phyloP scores from a whole-genome alignment of 2,888 invertebrate genomes.

The Phalangium opilio region DNA sequence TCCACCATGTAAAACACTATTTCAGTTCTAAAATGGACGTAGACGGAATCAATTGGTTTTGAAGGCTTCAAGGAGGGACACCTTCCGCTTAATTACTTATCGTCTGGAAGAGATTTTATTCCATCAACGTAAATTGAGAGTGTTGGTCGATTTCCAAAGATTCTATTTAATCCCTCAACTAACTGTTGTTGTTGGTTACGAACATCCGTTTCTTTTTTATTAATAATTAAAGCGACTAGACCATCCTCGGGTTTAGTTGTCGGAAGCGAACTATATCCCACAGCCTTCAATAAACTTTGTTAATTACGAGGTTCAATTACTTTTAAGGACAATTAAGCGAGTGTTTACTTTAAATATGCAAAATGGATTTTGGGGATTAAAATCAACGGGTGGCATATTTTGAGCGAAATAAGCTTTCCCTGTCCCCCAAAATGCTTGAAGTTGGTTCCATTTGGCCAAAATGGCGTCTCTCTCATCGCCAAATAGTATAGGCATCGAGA shows the following conservation, averaged over 20 bases:
- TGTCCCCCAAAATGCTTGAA: constrained; percentile 76
- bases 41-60: background rate
- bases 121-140: constrained; percentile 59
- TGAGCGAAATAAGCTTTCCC: constrained; percentile 62
- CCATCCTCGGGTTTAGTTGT: constrained; percentile 80
- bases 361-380: constrained; percentile 74
- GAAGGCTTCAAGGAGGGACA: too few species aligned
- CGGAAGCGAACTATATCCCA: constrained; percentile 79
- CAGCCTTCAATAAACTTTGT: constrained; percentile 39
- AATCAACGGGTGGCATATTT: constrained; percentile 59
- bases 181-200: constrained; percentile 54
- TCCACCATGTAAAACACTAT: constrained; percentile 57
- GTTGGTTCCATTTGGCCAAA: constrained; percentile 83
- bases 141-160: constrained; percentile 72
- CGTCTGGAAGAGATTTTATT: constrained; percentile 59
- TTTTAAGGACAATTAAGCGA: too few species aligned
- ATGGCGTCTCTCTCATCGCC: constrained; percentile 87
- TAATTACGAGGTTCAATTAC: too few species aligned
- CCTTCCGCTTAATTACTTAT: constrained; percentile 41
- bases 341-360: constrained; percentile 70
- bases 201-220: constrained; percentile 62
- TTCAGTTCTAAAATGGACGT: constrained; percentile 41
- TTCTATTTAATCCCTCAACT: constrained; percentile 31
- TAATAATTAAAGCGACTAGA: constrained; percentile 66
- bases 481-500: constrained; percentile 44